Conservation (phyloP, 2,888 invertebrate genomes). For the Sinodicranocentrus sp. region DNA sequence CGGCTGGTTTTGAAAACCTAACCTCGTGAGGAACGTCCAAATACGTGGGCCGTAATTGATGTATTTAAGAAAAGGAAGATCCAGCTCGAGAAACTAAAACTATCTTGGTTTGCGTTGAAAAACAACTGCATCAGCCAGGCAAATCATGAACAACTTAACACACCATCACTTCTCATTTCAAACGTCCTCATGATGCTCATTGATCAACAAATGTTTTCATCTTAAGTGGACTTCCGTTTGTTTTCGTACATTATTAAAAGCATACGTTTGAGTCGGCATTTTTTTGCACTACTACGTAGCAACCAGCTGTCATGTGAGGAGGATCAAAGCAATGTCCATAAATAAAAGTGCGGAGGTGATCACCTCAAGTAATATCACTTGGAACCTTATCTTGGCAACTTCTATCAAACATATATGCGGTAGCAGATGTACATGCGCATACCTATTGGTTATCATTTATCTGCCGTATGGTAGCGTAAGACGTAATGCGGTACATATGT, state of each 20-base stretch:
- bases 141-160: not conserved
- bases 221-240: not conserved
- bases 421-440: no score
- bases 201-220: not conserved
- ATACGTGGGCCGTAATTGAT: slow-evolving; percentile 4
- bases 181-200: no score
- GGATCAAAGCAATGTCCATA: not conserved
- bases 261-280: no score
- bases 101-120: not conserved
- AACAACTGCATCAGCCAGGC: not conserved
- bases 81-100: not conserved
- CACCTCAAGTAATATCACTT: not conserved
- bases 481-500: no score
- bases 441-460: no score
- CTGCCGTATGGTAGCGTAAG: no score
- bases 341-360: not conserved
- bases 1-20: not conserved
- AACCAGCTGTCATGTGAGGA: not conserved
- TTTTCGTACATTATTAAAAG: not conserved
- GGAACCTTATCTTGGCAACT: no score
- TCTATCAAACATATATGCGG: no score
- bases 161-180: not conserved
- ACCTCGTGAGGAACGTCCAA: slow-evolving; percentile 3
- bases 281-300: not conserved
- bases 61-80: not conserved